phyloP scores from a whole-genome alignment of 2,113 vertebrate species.

The Sorex fumeus region DNA sequence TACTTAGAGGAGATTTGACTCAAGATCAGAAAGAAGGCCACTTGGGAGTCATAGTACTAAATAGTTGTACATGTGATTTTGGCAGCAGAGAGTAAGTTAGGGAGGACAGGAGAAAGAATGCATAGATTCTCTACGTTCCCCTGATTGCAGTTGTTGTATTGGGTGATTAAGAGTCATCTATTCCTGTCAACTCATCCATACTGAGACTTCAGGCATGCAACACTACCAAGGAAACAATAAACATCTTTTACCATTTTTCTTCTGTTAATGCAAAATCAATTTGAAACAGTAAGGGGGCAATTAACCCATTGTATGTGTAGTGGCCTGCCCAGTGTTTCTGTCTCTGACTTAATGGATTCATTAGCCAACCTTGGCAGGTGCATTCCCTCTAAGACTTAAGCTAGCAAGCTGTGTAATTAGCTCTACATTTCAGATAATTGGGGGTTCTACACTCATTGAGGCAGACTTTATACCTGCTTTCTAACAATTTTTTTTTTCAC shows the following conservation, averaged over 20 bases:
- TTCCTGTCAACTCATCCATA: neutral
- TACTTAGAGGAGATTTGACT: neutral
- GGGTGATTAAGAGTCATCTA: neutral
- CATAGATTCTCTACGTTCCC: neutral
- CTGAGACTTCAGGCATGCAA: neutral
- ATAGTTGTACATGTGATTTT: neutral
- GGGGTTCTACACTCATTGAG: neutral
- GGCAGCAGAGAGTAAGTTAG: neutral
- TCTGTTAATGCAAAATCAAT: neutral
- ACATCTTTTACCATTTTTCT: neutral
- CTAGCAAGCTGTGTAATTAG: neutral
- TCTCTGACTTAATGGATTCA: neutral
- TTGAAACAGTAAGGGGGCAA: neutral
- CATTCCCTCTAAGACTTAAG: neutral
- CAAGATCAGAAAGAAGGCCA: neutral
- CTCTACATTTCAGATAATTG: neutral
- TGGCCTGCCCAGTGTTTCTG: neutral
- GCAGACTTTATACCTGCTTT: neutral
- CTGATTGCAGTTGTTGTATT: neutral
- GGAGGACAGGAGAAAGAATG: neutral
- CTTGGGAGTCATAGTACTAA: neutral
- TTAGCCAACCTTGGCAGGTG: neutral
- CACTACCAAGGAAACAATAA: neutral
- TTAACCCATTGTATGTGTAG: neutral
- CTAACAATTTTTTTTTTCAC: neutral